These are phyloP conservation scores for Euthynnus affinis DNA, from an alignment of 2,797 vertebrate species.

Conservation along the genomic window DNA sequence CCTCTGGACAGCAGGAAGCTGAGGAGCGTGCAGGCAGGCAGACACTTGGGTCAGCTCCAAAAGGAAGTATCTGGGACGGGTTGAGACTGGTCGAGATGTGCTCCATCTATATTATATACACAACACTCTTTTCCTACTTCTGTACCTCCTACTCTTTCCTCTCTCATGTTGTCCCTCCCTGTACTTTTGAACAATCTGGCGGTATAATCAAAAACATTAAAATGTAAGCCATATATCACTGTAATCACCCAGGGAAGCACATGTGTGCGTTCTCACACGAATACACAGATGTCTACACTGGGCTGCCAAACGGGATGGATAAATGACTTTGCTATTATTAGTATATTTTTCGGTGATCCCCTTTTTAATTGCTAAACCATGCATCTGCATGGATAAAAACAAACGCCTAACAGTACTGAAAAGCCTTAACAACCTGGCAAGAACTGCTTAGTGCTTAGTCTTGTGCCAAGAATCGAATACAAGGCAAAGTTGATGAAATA, in stretches of 20 bases:
- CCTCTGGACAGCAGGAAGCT: constrained; percentile 69
- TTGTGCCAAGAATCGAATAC: constrained; percentile 15
- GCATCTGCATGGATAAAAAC: constrained; percentile 35
- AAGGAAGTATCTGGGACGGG: constrained; percentile 75
- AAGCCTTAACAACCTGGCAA: constrained; percentile 21
- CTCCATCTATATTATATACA: constrained; percentile 55
- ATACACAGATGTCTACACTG: constrained; percentile 22
- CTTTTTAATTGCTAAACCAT: constrained; percentile 49
- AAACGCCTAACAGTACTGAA: constrained; percentile 24
- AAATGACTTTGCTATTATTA: constrained; percentile 30
- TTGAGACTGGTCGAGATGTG: constrained; percentile 54
- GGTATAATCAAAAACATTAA: constrained; percentile 44
- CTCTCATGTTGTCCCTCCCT: constrained; percentile 32
- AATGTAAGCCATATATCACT: constrained; percentile 14
- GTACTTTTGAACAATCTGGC: constrained; percentile 51
- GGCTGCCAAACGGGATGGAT: constrained; percentile 20
- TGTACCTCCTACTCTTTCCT: constrained; percentile 55
- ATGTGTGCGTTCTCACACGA: constrained; percentile 16
- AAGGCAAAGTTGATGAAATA: constrained; percentile 11
- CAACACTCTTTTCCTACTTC: constrained; percentile 41
- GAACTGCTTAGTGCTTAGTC: background rate
- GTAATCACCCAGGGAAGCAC: constrained; percentile 20
- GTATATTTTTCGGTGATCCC: constrained; percentile 12
- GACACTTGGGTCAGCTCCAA: constrained; percentile 64
- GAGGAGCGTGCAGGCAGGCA: constrained; percentile 67